Base-by-base conservation (phyloP, 2,888 invertebrate species). In the Athrips mouffetella region DNA sequence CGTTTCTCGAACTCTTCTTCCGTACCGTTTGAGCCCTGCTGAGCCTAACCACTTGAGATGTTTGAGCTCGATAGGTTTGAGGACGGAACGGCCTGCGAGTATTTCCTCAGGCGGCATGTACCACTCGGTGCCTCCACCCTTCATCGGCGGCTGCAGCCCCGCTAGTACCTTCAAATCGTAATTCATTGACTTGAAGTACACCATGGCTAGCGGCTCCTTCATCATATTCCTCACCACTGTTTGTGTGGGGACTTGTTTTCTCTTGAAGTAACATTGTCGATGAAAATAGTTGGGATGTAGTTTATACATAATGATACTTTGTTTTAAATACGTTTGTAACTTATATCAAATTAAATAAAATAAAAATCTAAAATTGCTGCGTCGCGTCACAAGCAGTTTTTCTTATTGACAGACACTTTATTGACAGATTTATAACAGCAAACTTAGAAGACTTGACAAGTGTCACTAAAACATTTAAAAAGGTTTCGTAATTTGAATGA, bases 101-200 rank as follows among this genome's bases (percentile, higher is more conserved):
- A 82, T 55, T 1, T 83, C 79, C 30, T 68, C 52, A 0, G 88
- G 84, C 2, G 84, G 76, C 31, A 77, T 59, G 56, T 66, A 82
- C 85, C 86, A 86, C 48, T 81, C 77, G 48, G 35, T 66, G 0
- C 87, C 87, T 0, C 80, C 85, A 5, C 87, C 86, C 55, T 73
- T 73, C 63, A 87, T 60, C 0, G 70, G 66, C 0, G 88, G 88
- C 51, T 84, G 79, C 0, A 88, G 59, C 0, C 87, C 87, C 1
- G 85, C 86, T 0, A 85, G 60, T 1, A 73, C 63, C 57, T 80
- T 83, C 0, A 79, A 58, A 49, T 74, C 76, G 0, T 67, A 65
- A 6, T 57, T 65, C 88, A 87, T 86, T 0, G 77, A 77, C 45
- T 82, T 80, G 54, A 87, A 88, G 54, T 80, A 86, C 30, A 87